Base-by-base conservation (phyloP, 2,113 vertebrate genomes). In the Holacanthus passer region DNA sequence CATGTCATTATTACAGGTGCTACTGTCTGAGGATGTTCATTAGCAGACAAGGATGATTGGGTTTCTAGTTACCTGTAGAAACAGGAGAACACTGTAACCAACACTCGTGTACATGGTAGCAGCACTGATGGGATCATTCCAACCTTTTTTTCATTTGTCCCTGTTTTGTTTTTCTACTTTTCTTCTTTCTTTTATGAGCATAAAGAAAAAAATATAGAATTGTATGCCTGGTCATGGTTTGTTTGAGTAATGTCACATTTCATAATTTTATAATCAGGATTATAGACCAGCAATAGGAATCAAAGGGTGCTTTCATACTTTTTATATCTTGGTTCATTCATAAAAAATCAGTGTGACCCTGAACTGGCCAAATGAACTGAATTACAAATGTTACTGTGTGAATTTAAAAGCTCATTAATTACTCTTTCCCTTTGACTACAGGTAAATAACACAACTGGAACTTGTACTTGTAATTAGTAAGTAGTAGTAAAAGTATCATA, bases 11-110 rank as follows among this genome's bases (percentile, higher is more conserved):
- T n/a, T n/a, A n/a, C n/a, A n/a, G 14, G 37, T n/a, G 31, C 32
- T 48, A 32, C 58, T 76, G 62, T 65, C 73, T 32, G 68, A 63
- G 59, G 50, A 71, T 53, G 71, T 37, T 65, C 73, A 63, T 81
- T 66, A 77, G 41, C 50, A 52, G 75, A 52, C 4, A 2, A 55
- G 66, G 59, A 41, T 45, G 55, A 63, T 50, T 64, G 35, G 59
- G 77, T 88, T 87, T 83, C 70, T 60, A n/a, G 47, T 56, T 32
- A 59, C 35, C 67, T 76, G 60, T 37, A 71, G 60, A 62, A 67
- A 84, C 58, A 64, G n/a, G n/a, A n/a, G n/a, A n/a, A n/a, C n/a
- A 81, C 72, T 64, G n/a, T 72, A 78, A 55, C 12, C 17, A 17
- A 73, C 32, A 66, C 62, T 66, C 3, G 1, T 31, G 74, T 52